Base-by-base conservation (phyloP, 2,797 vertebrate species). In the Morus bassanus region DNA sequence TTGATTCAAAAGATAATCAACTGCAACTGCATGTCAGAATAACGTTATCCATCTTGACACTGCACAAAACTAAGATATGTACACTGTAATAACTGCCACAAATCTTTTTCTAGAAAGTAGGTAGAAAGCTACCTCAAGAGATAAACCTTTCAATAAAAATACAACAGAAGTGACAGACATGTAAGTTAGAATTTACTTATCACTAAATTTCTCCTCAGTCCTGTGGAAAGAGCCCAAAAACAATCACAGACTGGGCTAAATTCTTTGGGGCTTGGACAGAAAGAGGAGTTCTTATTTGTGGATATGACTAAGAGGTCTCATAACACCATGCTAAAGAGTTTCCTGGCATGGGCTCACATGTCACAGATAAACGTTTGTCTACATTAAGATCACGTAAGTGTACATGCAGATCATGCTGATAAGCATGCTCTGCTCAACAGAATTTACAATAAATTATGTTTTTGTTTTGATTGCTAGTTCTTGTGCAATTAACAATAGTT, bases 241-340 rank as follows among this genome's bases (percentile, higher is more conserved):
- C 8, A 18, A 18, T 8, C 37, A 60, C 11, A 72, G 43, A 28
- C 21, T 30, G 7, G 6, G 12, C 19, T 61, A 22, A 9, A 4
- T 67, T 23, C n/a, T 82, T 31, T 56, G 19, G 19, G 15, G 9
- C 10, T 41, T 15, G 17, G 39, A 4, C 6, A 43, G 19, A 72
- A 77, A 48, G 28, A 37, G 13, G 10, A 65, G 18, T 12, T 67
- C 7, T 67, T 3, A 5, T 28, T n/a, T 39, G 25, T 31, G 13
- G 6, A 6, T 39, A 35, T 0, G 1, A 21, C 6, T 33, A 3
- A 1, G 2, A 70, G 5, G 18, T 41, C 33, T 57, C 30, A 9
- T 9, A 37, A 21, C 6, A 6, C 8, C 37, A 16, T 53, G 28
- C 14, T 70, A 25, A 65, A 61, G 3, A 22, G 7, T 60, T 25